A percentile compares a stretch with the other conserved stretches of the same genome.
phyloP scores from a whole-genome alignment of 1,140 invertebrate genomes.

The Euura saliciscinereae region DNA sequence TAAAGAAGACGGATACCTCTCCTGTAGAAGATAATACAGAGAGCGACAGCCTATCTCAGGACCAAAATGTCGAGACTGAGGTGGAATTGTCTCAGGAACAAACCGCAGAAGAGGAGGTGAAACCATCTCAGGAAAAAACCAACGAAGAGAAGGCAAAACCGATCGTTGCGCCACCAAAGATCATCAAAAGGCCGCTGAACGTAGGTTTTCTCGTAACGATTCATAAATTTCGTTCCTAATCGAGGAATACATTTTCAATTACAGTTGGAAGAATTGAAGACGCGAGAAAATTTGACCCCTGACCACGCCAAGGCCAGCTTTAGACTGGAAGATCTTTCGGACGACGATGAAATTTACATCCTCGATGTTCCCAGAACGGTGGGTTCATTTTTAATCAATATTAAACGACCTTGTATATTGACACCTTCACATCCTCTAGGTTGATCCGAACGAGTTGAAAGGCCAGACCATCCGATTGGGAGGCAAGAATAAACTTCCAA shows the following conservation, averaged over 20 bases:
- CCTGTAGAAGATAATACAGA: neutral
- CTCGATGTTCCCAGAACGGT: neutral
- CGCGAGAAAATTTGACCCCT: neutral
- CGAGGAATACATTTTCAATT: neutral
- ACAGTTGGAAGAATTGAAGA: neutral
- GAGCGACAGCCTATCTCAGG: too few relatives aligned
- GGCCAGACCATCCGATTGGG: neutral
- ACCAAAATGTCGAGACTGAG: too few relatives aligned
- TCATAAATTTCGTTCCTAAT: neutral
- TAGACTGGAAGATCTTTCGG: neutral
- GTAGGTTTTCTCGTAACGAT: neutral
- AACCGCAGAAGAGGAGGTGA: neutral
- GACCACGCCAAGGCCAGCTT: neutral
- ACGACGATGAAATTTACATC: neutral
- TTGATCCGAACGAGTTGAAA: neutral
- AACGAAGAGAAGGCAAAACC: neutral
- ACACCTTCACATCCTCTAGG: neutral
- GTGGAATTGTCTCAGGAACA: too few relatives aligned
- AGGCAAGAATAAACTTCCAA: neutral
- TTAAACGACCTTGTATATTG: neutral
- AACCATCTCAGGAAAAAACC: neutral
- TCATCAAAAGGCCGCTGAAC: neutral
- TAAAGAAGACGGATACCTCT: neutral
- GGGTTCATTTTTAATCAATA: neutral
- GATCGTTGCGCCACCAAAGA: neutral